Percentiles rank a stretch among this genome's conserved stretches.
phyloP scores from a whole-genome alignment of 2,888 invertebrate genomes.

The Helobdella robusta region DNA sequence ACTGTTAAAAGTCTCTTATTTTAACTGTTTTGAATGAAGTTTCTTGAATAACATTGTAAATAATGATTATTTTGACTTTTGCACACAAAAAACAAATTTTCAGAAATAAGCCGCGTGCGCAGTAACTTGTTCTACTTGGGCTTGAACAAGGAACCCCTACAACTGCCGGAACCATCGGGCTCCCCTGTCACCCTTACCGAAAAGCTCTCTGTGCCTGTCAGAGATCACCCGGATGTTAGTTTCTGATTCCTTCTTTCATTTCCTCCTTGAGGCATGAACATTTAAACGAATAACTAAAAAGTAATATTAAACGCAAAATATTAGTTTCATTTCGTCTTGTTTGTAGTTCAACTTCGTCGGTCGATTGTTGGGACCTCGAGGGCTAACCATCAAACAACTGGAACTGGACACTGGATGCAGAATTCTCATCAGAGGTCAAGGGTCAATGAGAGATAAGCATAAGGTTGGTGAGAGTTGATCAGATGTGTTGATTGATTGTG shows the following conservation, averaged over 20 bases:
- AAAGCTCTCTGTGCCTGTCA: conserved; percentile 97
- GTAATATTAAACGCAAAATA: neutral
- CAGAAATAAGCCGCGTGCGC: conserved; percentile 77
- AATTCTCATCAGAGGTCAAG: conserved; percentile 99
- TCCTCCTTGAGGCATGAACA: neutral
- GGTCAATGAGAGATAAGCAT: conserved; percentile 98
- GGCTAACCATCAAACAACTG: conserved; percentile 99
- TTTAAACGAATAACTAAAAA: neutral
- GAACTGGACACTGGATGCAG: conserved; percentile 99
- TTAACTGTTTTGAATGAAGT: too few species aligned
- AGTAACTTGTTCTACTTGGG: conserved; percentile 88
- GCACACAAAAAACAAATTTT: too few species aligned
- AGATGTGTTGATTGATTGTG: neutral
- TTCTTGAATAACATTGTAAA: too few species aligned
- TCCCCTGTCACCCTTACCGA: conserved; percentile 82
- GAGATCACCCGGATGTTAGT: conserved; percentile 81
- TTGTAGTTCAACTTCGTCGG: conserved; percentile 98
- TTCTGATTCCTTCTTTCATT: neutral
- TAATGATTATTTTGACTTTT: too few species aligned
- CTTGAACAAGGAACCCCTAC: conserved; percentile 63
- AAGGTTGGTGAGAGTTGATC: conserved; percentile 63
- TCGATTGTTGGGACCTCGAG: conserved; percentile 94
- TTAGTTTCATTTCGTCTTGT: neutral
- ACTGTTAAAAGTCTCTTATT: too few species aligned
- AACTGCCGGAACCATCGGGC: conserved; percentile 37